Base-by-base conservation (phyloP, 2,888 invertebrate species). In the Polylopha cassiicola region DNA sequence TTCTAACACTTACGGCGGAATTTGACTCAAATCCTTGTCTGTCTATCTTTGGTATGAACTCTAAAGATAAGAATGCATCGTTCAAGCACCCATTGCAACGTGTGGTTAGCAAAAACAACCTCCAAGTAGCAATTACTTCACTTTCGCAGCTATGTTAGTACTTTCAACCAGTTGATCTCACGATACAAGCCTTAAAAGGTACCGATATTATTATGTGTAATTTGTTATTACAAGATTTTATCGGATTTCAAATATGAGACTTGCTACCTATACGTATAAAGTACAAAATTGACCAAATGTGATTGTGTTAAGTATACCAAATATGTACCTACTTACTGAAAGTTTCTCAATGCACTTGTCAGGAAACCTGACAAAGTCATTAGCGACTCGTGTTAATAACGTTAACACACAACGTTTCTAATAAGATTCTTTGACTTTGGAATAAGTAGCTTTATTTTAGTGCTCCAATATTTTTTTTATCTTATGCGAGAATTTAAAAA, bases 121-220 rank as follows among this genome's bases (percentile, higher is more conserved):
- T 52, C 44, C 45, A 61, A 55, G 55, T 54, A 55, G 55, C 55
- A 67, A 69, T 70, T 67, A 70, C 59, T 63, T 72, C 58, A 55
- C 70, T 72, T 72, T 69, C 66, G 50, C 62, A 58, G 51, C 51
- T 53, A 54, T 58, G 47, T 47, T 20, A 28, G 21, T 31, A 31
- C 27, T 36, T 39, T 39, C 39, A 17, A 34, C 26, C 13, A 22
- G 11, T 7, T 14, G 17, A 23, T 37, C 37, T 28, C 43, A 37
- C 32, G 28, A 23, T 18, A 29, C 26, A 4, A 34, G 10, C 41
- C 17, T 30, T 18, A 30, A 7, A 24, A 7, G 13, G 13, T 18
- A 4, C 10, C n/a, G n/a, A n/a, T n/a, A n/a, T n/a, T n/a, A n/a
- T n/a, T n/a, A n/a, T n/a, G n/a, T n/a, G n/a, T n/a, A n/a, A n/a